phyloP scores from a whole-genome alignment of 2,113 vertebrate species.

The Corythaeola cristata region DNA sequence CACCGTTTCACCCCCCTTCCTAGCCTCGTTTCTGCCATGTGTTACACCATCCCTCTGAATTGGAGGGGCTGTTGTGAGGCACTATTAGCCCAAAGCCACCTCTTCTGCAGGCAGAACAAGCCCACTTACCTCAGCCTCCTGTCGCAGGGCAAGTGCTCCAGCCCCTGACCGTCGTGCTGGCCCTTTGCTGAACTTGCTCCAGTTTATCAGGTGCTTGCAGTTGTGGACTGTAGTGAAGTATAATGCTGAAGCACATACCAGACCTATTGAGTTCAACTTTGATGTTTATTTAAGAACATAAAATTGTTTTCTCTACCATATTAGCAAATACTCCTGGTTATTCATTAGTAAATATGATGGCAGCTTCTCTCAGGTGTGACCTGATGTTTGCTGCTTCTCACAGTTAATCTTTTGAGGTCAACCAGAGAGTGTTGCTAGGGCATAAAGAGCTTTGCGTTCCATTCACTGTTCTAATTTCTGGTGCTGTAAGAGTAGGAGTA shows the following conservation, averaged over 20 bases:
- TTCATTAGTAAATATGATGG: not conserved
- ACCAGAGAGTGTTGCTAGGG: not conserved
- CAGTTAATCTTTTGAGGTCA: not conserved
- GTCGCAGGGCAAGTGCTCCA: not conserved
- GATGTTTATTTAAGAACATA: not conserved
- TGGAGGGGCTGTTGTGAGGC: not conserved
- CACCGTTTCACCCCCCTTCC: not conserved
- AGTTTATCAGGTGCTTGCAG: not conserved
- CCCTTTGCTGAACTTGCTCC: not conserved
- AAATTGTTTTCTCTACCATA: not conserved
- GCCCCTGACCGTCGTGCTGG: not conserved
- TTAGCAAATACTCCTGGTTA: not conserved
- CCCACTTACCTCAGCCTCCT: not conserved
- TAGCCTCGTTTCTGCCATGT: not conserved
- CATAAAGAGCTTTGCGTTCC: not conserved
- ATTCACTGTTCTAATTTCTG: not conserved
- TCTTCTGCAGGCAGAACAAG: not conserved
- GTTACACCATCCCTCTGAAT: accelerated
- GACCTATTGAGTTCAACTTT: not conserved
- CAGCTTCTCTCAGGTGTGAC: not conserved
- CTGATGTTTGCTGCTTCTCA: not conserved
- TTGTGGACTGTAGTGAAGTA: not conserved
- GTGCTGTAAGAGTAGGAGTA: not conserved
- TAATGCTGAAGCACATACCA: not conserved
- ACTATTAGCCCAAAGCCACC: not conserved